Conservation (phyloP, 2,888 invertebrate species). For the Coleophora deauratella region DNA sequence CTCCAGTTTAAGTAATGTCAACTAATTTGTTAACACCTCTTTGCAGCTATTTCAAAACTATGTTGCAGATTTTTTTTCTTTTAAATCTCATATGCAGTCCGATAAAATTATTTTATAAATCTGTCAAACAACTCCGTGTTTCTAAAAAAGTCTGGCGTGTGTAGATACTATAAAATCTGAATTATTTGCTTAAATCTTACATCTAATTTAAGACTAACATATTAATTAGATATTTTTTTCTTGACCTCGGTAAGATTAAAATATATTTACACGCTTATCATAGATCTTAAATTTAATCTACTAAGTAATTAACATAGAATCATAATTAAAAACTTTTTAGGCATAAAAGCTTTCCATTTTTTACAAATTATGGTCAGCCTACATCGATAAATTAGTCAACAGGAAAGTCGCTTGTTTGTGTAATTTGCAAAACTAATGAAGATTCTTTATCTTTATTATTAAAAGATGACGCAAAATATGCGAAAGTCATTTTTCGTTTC, state of each 20-base stretch:
- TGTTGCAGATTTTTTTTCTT: no score
- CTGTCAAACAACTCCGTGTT: no score
- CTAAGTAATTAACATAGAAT: slow-evolving; percentile 47
- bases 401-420: slow-evolving; percentile 24
- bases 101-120: no score
- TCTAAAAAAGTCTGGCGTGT: no score
- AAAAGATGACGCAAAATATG: no score
- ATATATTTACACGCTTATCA: slow-evolving; percentile 24
- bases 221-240: slow-evolving; percentile 51
- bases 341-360: slow-evolving; percentile 30
- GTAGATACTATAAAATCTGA: slow-evolving; percentile 48
- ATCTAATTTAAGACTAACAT: slow-evolving; percentile 53
- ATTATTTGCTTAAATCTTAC: slow-evolving; percentile 55
- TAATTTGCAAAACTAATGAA: slow-evolving; percentile 31
- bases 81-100: no score
- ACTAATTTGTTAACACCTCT: no score
- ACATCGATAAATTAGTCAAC: slow-evolving; percentile 20
- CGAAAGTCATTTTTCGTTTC: no score
- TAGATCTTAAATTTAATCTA: slow-evolving; percentile 28
- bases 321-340: slow-evolving; percentile 45
- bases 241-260: slow-evolving; percentile 31
- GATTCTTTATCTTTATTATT: slow-evolving; percentile 33
- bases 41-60: no score
- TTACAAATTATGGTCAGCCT: slow-evolving; percentile 19
- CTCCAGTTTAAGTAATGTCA: no score